Conservation (phyloP, 2,888 invertebrate genomes). For the Hanleya hanleyi region DNA sequence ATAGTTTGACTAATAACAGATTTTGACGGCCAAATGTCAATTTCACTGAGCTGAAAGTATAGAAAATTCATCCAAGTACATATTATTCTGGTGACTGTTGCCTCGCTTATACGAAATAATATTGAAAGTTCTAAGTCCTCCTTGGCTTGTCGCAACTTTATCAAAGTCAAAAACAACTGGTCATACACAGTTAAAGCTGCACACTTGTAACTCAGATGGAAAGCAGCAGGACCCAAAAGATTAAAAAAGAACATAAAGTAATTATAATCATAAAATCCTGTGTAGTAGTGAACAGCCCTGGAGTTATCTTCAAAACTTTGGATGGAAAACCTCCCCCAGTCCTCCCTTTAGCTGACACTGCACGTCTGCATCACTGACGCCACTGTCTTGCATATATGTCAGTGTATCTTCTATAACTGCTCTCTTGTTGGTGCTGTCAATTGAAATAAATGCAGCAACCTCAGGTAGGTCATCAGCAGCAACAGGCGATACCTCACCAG, state of each 20-base stretch:
- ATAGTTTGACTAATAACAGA: slow-evolving; percentile 10
- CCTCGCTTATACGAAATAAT: slow-evolving; percentile 25
- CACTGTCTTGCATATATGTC: not conserved
- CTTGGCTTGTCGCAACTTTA: slow-evolving; percentile 36
- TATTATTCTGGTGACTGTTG: slow-evolving; percentile 27
- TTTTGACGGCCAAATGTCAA: slow-evolving; percentile 35
- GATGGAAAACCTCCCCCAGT: slow-evolving; percentile 10
- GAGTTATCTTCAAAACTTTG: not conserved
- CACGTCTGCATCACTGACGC: too few relatives aligned
- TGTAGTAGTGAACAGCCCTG: slow-evolving; percentile 16
- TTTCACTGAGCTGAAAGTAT: slow-evolving; percentile 36
- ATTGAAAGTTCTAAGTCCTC: slow-evolving; percentile 34
- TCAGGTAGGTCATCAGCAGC: too few relatives aligned
- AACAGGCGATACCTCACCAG: too few relatives aligned
- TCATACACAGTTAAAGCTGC: slow-evolving; percentile 14
- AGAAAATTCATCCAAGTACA: slow-evolving; percentile 38
- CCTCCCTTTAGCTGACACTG: not conserved
- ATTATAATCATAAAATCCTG: slow-evolving; percentile 20
- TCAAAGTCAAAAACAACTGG: slow-evolving; percentile 35
- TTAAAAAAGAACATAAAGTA: slow-evolving; percentile 20
- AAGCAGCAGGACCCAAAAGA: slow-evolving; percentile 7
- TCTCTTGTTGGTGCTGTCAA: too few relatives aligned
- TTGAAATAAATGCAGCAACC: too few relatives aligned
- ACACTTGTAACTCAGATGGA: slow-evolving; percentile 12
- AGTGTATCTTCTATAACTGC: too few relatives aligned